Evolutionary conservation across 2,797 vertebrate genomes (phyloP), one percentile per base, ranked within the genome.

Genomic region (Parotocinclus haroldoi): DNA sequence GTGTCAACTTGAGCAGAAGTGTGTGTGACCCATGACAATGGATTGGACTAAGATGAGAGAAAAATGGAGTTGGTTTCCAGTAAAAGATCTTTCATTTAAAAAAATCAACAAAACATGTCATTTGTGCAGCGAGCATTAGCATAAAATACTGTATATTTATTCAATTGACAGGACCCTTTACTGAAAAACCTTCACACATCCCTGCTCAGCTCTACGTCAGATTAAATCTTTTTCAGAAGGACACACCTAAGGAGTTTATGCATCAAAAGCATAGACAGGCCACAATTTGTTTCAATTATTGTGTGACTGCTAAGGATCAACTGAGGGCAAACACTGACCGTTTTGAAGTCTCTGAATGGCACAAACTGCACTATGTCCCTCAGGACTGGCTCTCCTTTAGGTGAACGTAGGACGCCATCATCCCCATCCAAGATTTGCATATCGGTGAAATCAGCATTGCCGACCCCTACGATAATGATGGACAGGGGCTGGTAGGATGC

Each of bases 261-360:
- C 42, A 65, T 58, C 9, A 71, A 39, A 62, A 58, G 66, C 37
- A 19, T 62, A 67, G 56, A 51, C 45, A 12, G 38, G 16, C 10
- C 8, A 37, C 50, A 36, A 27, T 46, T 42, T 46, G 12, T 42
- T 1, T 49, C 17, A 10, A 58, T 64, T 38, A 19, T 52, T 45
- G 19, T 2, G 5, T 27, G 27, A 57, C 14, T 17, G 16, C 37
- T 13, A 19, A 1, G 4, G 17, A 42, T 40, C 9, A 1, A 36
- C 27, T 37, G 10, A 38, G 17, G 27, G 19, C 10, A 54, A 39
- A 63, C 45, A 91, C 95, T 91, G 78, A 98, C 94, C 6, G 93
- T 94, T 89, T 96, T 96, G 85, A 98, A 96, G 73, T 98, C 95
- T 58, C 94, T 89, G 88, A 98, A 98, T 42, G 95, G 96, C 72